Percentiles rank a stretch among this genome's conserved stretches.
phyloP scores from a whole-genome alignment of 2,797 vertebrate genomes.

The Oreochromis grahami region DNA sequence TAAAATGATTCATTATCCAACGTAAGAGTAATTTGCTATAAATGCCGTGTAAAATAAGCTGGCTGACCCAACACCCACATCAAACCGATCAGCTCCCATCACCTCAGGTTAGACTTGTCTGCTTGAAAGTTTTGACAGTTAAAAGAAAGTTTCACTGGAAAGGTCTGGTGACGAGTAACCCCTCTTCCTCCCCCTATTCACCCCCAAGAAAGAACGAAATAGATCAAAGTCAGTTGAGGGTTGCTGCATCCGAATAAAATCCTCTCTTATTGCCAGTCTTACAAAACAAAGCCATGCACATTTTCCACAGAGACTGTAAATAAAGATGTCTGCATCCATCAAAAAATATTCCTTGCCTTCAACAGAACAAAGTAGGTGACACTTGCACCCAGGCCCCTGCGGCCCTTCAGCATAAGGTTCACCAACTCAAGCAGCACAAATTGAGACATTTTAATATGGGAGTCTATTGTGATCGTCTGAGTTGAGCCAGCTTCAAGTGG shows the following conservation, averaged over 20 bases:
- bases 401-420: background rate
- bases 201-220: background rate
- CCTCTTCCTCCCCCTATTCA: background rate
- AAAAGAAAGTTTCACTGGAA: background rate
- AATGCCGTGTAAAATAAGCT: background rate
- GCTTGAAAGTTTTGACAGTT: background rate
- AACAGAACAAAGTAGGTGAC: fast-evolving
- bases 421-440: background rate
- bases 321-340: background rate
- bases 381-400: background rate
- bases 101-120: background rate
- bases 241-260: background rate
- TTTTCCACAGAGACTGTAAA: background rate
- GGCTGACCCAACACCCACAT: background rate
- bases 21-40: background rate
- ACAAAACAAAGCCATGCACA: fast-evolving
- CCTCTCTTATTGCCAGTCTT: background rate
- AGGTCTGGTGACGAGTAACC: background rate
- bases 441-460: background rate
- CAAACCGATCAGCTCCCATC: background rate
- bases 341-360: background rate
- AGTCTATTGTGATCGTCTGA: background rate
- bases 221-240: background rate
- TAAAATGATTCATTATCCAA: background rate
- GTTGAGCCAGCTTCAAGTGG: background rate